Conservation (phyloP, 2,797 vertebrate species). For the Ambastaia sidthimunki region DNA sequence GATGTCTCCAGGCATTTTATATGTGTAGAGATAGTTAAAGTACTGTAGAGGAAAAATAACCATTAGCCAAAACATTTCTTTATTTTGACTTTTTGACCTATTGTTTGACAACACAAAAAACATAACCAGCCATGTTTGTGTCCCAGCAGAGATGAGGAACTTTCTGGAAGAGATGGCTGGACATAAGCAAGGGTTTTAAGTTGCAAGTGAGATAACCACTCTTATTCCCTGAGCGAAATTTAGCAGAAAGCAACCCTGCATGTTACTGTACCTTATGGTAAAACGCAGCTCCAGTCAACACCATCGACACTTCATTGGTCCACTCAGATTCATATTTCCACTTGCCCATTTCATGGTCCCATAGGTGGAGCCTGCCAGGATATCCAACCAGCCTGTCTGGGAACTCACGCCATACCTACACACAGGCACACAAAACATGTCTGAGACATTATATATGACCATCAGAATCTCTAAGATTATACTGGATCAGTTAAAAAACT, state of each 20-base stretch:
- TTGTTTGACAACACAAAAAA: background rate
- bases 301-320: conserved; percentile 99
- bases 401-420: conserved; percentile 97
- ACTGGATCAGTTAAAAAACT: conserved; percentile 5
- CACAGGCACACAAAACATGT: conserved; percentile 41
- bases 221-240: conserved; percentile 46
- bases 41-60: conserved; percentile 80
- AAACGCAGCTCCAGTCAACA: conserved; percentile 96
- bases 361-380: conserved; percentile 94
- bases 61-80: background rate
- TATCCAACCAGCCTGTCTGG: conserved; percentile 97
- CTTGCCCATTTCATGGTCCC: conserved; percentile 98
- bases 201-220: conserved; percentile 56
- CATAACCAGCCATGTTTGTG: background rate
- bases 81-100: background rate
- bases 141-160: background rate
- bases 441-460: background rate
- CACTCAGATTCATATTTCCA: conserved; percentile 99
- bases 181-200: conserved; percentile 39
- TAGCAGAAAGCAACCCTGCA: background rate
- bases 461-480: background rate
- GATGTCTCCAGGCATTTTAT: conserved; percentile 99
- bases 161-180: conserved; percentile 26
- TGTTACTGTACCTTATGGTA: conserved; percentile 90
- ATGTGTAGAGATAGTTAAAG: conserved; percentile 98